Conservation (phyloP, 2,888 invertebrate genomes). For the Mesoligia furuncula region DNA sequence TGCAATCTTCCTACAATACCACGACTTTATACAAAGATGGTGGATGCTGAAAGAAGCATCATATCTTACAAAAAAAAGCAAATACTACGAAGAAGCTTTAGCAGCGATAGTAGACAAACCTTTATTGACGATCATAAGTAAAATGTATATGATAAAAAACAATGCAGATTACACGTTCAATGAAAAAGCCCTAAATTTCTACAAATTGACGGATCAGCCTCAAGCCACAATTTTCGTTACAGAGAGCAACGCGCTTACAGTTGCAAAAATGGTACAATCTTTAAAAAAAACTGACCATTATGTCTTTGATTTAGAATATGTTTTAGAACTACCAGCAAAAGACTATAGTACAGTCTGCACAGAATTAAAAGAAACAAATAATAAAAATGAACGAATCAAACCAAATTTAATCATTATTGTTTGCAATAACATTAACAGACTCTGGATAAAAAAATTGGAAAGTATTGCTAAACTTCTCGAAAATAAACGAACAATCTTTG, state of each 20-base stretch:
- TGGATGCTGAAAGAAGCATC: constrained; percentile 41
- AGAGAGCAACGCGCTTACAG: constrained; percentile 34
- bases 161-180: constrained; percentile 25
- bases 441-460: constrained; percentile 10
- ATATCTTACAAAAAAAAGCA: constrained; percentile 43
- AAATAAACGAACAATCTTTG: constrained; percentile 18
- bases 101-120: constrained; percentile 34
- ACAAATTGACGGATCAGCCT: constrained; percentile 10
- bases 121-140: constrained; percentile 21
- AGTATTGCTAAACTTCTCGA: constrained; percentile 9
- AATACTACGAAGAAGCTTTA: constrained; percentile 38
- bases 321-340: constrained; percentile 28
- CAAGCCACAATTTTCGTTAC: constrained; percentile 24
- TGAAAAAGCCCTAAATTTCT: background rate
- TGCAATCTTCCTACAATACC: constrained; percentile 47
- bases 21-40: constrained; percentile 57
- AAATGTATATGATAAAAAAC: constrained; percentile 13
- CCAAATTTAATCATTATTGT: constrained; percentile 19
- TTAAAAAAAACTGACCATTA: constrained; percentile 9
- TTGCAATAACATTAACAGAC: constrained; percentile 22
- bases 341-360: constrained; percentile 13
- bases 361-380: constrained; percentile 22
- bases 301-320: constrained; percentile 43
- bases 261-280: constrained; percentile 46
- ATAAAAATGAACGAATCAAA: background rate